These are phyloP conservation scores for Mermis nigrescens DNA, from an alignment of 2,888 invertebrate species.

Conservation along the genomic window DNA sequence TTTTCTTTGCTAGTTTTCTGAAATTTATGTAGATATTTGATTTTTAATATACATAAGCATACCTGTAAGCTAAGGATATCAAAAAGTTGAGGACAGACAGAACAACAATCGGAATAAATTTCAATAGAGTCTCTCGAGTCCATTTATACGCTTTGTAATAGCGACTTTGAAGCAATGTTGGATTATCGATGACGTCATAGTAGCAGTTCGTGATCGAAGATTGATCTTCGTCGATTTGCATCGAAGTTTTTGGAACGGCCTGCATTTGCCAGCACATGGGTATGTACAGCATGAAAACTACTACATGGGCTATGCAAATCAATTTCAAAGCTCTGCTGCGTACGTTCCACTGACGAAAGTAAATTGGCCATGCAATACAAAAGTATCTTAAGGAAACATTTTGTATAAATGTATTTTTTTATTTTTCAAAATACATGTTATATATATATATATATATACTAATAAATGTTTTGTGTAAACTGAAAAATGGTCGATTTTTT, in stretches of 20 bases:
- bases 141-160: conserved; percentile 23
- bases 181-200: too few species aligned
- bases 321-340: conserved; percentile 23
- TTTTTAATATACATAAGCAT: too few species aligned
- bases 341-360: conserved; percentile 23
- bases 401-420: too few species aligned
- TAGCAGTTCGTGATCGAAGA: not conserved
- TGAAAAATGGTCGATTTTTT: too few species aligned
- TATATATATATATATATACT: too few species aligned
- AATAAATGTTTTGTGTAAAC: too few species aligned
- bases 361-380: conserved; percentile 4
- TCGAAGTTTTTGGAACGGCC: not conserved
- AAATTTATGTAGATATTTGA: too few species aligned
- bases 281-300: conserved; percentile 26
- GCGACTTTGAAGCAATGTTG: too few species aligned
- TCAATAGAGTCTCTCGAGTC: conserved; percentile 25
- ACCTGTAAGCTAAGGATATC: conserved; percentile 21
- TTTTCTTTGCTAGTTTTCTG: too few species aligned
- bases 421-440: not conserved
- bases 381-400: too few species aligned
- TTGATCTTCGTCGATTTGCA: not conserved
- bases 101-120: conserved; percentile 28
- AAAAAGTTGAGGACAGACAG: conserved; percentile 26
- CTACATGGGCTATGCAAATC: conserved; percentile 24
- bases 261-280: conserved; percentile 17